Conservation (phyloP, 2,797 vertebrate species). For the Rhinella marina region DNA sequence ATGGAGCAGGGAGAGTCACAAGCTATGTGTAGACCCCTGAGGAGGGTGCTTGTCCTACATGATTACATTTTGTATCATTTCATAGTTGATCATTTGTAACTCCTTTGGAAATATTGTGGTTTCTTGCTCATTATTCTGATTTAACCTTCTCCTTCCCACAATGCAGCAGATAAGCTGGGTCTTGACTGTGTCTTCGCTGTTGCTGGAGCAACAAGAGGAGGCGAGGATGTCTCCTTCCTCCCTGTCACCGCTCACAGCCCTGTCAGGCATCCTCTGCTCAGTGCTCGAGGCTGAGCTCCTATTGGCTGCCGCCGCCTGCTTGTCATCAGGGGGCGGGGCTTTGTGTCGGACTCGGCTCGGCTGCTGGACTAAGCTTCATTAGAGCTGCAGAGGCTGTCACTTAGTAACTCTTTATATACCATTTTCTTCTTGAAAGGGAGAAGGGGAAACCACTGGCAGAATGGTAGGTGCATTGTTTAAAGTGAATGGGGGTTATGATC, state of each 20-base stretch:
- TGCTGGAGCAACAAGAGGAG: slow-evolving; percentile 52
- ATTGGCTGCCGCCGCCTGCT: slow-evolving; percentile 69
- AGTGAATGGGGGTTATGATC: not conserved
- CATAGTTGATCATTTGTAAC: not conserved
- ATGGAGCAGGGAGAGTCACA: too few species aligned
- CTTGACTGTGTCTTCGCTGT: slow-evolving; percentile 44
- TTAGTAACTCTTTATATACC: slow-evolving; percentile 45
- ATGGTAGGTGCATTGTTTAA: slow-evolving; percentile 45
- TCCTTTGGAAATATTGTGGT: not conserved
- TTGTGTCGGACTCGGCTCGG: not conserved
- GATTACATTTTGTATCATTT: not conserved
- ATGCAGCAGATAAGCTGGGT: not conserved
- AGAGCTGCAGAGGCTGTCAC: slow-evolving; percentile 52
- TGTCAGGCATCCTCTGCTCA: slow-evolving; percentile 62
- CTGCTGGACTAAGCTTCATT: slow-evolving; percentile 46
- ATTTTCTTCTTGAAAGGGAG: slow-evolving; percentile 1
- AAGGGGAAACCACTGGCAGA: not conserved
- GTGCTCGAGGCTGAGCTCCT: not conserved
- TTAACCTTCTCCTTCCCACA: not conserved
- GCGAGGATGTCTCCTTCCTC: not conserved
- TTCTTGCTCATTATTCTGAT: not conserved
- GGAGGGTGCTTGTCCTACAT: too few species aligned
- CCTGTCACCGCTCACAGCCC: slow-evolving; percentile 15
- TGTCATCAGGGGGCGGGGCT: slow-evolving; percentile 58
- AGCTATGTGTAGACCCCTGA: too few species aligned